These are phyloP conservation scores for Vidua macroura DNA, from an alignment of 2,113 vertebrate species.

Conservation along the genomic window DNA sequence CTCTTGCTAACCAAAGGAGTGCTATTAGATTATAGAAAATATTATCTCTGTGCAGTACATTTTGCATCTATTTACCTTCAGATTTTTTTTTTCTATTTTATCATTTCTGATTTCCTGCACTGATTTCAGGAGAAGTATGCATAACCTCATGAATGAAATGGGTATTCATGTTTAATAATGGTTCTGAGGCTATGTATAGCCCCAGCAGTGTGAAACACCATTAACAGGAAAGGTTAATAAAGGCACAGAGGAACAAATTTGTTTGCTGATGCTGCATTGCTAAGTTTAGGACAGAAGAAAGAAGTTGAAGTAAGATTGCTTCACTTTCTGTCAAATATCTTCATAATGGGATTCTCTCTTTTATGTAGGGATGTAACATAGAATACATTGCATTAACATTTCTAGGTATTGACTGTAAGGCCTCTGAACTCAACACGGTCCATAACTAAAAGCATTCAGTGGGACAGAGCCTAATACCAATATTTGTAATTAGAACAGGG, in stretches of 20 bases:
- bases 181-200: neutral
- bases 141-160: neutral
- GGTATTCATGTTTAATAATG: neutral
- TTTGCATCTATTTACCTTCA: neutral
- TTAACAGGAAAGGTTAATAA: slow-evolving; percentile 29
- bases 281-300: neutral
- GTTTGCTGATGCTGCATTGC: neutral
- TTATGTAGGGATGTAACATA: neutral
- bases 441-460: neutral
- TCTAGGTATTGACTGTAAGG: neutral
- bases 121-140: neutral
- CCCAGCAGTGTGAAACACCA: neutral
- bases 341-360: neutral
- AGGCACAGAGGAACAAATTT: neutral
- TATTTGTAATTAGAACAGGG: neutral
- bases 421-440: neutral
- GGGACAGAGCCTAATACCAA: neutral
- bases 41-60: neutral
- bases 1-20: neutral
- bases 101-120: neutral
- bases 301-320: neutral
- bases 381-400: neutral
- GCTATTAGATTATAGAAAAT: neutral
- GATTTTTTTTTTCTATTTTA: neutral
- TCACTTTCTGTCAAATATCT: neutral